Evolutionary conservation across 2,113 vertebrate genomes (phyloP).

Genomic region (Pyrgilauda ruficollis): DNA sequence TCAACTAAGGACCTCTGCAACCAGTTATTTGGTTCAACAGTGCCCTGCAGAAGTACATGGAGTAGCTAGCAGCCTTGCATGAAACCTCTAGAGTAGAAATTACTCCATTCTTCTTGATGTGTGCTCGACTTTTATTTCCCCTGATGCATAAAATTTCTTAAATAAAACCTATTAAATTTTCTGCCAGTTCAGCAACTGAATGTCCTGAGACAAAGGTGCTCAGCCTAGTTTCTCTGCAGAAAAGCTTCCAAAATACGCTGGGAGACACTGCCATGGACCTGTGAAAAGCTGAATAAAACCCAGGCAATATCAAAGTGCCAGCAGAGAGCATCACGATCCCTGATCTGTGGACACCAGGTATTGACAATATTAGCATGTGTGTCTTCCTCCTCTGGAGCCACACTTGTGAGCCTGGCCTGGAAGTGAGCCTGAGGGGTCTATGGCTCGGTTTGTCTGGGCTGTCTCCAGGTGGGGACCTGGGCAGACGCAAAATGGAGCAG

Average conservation of each 20-base stretch:
- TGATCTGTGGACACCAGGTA: not conserved
- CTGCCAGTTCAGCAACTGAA: not conserved
- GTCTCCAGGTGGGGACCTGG: not conserved
- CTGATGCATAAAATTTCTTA: not conserved
- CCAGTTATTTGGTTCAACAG: not conserved
- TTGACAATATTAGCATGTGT: not conserved
- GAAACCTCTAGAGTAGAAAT: not conserved
- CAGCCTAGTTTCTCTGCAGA: not conserved
- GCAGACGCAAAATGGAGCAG: not conserved
- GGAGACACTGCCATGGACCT: not conserved
- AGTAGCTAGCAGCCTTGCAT: not conserved
- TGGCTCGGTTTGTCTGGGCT: not conserved
- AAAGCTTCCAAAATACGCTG: not conserved
- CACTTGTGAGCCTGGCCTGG: not conserved
- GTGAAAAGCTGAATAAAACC: not conserved
- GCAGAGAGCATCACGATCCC: not conserved
- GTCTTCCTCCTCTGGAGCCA: not conserved
- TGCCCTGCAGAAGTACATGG: not conserved
- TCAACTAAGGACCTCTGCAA: not conserved
- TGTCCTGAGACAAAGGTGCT: not conserved
- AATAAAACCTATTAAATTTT: not conserved
- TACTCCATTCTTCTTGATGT: not conserved
- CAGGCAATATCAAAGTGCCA: not conserved
- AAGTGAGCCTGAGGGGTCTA: not conserved
- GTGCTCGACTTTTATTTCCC: conserved; percentile 22